Evolutionary conservation across 1,140 invertebrate genomes (phyloP).

Genomic region (Muscidifurax raptorellus): DNA sequence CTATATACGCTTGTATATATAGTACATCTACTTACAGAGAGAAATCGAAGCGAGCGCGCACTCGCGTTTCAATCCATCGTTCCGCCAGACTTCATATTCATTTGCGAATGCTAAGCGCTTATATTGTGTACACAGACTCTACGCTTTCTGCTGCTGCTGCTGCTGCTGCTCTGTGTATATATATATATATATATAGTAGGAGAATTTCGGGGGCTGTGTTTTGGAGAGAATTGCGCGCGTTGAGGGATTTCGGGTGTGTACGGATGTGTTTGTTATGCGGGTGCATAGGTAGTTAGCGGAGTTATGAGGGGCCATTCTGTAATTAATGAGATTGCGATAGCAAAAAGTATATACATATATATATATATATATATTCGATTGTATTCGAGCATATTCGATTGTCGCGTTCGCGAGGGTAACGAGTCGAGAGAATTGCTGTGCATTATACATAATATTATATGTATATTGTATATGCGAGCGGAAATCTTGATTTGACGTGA

Average conservation of each 20-base stretch:
- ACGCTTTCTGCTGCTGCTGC: too few relatives aligned
- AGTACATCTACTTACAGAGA: conserved; percentile 1
- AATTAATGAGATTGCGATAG: conserved; percentile 45
- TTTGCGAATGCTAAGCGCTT: conserved; percentile 25
- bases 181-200: neutral
- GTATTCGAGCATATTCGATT: conserved; percentile 16
- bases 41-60: neutral
- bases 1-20: neutral
- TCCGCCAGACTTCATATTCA: conserved; percentile 46
- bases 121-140: conserved; percentile 12
- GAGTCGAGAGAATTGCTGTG: neutral
- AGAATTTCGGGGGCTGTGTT: neutral
- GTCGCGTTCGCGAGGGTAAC: neutral
- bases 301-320: conserved; percentile 40
- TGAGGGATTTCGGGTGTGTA: conserved; percentile 30
- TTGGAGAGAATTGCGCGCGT: conserved; percentile 37
- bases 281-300: conserved; percentile 32
- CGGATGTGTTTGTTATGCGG: conserved; percentile 41
- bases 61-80: conserved; percentile 32
- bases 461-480: too few relatives aligned
- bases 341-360: neutral
- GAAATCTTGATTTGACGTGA: neutral
- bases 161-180: neutral
- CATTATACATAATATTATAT: too few relatives aligned
- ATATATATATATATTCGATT: too few relatives aligned